phyloP scores from a whole-genome alignment of 2,888 invertebrate genomes.

The Mechanitis mazaeus region DNA sequence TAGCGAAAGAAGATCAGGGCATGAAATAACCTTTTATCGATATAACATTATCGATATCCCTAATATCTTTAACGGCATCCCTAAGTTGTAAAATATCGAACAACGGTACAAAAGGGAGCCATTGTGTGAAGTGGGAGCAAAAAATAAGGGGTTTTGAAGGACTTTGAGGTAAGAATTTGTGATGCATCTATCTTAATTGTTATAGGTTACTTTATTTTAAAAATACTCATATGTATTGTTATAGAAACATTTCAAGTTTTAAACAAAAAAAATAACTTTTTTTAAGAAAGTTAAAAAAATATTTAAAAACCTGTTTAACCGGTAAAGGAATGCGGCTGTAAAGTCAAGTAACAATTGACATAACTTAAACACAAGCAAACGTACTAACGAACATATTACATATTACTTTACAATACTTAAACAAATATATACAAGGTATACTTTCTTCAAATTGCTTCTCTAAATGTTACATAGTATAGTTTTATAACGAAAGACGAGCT shows the following conservation, averaged over 20 bases:
- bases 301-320: constrained; percentile 6
- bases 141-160: constrained; percentile 32
- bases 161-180: constrained; percentile 24
- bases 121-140: constrained; percentile 36
- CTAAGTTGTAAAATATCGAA: constrained; percentile 37
- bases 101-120: constrained; percentile 36
- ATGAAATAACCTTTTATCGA: constrained; percentile 21
- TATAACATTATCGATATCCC: constrained; percentile 27
- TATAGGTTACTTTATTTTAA: constrained; percentile 18
- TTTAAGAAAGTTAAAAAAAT: too few species aligned
- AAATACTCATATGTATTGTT: constrained; percentile 9
- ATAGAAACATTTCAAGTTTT: constrained; percentile 9
- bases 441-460: too few species aligned
- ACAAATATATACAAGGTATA: too few species aligned
- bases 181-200: constrained; percentile 28
- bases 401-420: too few species aligned
- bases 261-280: not conserved
- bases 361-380: too few species aligned
- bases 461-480: too few species aligned
- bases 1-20: constrained; percentile 3
- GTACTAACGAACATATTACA: not conserved
- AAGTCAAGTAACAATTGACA: constrained; percentile 10
- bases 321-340: constrained; percentile 17
- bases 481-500: too few species aligned
- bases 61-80: constrained; percentile 31